Percentiles rank a stretch among this genome's conserved stretches.
These are phyloP conservation scores for Oncorhynchus tshawytscha DNA, from an alignment of 2,113 vertebrate genomes.

Conservation along the genomic window DNA sequence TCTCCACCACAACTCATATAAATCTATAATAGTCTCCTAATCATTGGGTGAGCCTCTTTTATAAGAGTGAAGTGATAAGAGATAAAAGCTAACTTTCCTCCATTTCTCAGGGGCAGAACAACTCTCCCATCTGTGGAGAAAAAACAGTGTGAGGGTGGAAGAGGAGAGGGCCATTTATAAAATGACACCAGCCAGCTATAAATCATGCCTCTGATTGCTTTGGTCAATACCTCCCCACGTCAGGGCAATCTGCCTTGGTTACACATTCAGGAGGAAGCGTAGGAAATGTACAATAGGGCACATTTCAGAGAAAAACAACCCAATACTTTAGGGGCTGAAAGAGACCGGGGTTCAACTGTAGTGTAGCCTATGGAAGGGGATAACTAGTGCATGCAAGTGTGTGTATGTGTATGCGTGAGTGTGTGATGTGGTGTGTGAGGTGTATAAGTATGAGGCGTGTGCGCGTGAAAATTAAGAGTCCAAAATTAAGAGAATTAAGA, in stretches of 20 bases:
- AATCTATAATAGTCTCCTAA: conserved; percentile 49
- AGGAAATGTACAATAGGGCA: not conserved
- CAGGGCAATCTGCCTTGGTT: conserved; percentile 1
- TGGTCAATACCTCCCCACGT: conserved; percentile 36
- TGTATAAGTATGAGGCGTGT: too few relatives aligned
- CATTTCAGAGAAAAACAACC: conserved; percentile 35
- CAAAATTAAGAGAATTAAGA: too few relatives aligned
- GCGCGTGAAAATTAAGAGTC: not conserved
- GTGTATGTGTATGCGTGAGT: too few relatives aligned
- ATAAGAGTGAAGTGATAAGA: conserved; percentile 47
- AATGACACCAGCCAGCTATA: conserved; percentile 36
- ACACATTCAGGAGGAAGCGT: not conserved
- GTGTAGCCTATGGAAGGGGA: not conserved
- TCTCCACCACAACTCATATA: conserved; percentile 14
- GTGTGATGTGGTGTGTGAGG: too few relatives aligned
- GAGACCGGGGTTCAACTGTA: not conserved
- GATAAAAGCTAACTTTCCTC: conserved; percentile 63
- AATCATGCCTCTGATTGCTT: conserved; percentile 16
- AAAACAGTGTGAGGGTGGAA: not conserved
- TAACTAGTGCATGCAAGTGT: too few relatives aligned
- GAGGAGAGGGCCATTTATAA: conserved; percentile 36
- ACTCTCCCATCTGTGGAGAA: conserved; percentile 12
- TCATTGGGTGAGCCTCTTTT: conserved; percentile 46
- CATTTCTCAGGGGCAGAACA: conserved; percentile 35
- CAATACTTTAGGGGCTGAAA: conserved; percentile 21